Conservation (phyloP, 2,797 vertebrate genomes). For the Aselliscus stoliczkanus region DNA sequence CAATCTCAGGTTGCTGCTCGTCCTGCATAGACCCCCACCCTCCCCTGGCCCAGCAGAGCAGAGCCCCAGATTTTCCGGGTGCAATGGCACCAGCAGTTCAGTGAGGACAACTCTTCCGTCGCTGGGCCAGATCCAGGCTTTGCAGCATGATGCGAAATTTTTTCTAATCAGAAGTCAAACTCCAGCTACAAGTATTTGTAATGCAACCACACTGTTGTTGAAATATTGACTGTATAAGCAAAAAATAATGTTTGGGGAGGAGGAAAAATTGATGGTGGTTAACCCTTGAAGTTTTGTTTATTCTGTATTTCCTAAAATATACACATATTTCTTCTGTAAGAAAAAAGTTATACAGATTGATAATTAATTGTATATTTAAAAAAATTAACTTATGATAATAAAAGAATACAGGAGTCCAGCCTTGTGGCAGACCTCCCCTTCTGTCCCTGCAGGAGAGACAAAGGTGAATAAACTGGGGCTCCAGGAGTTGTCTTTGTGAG, state of each 20-base stretch:
- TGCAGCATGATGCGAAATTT: background rate
- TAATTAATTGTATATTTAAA: background rate
- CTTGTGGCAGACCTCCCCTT: background rate
- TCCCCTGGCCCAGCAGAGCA: background rate
- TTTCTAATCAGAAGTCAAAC: background rate
- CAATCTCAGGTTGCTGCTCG: background rate
- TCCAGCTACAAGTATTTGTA: background rate
- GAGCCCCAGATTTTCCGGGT: background rate
- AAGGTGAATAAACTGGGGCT: background rate
- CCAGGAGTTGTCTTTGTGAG: background rate
- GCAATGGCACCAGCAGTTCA: background rate
- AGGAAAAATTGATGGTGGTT: background rate
- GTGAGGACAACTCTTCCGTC: background rate
- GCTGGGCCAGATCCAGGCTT: background rate
- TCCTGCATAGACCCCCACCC: accelerated
- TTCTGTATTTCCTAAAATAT: background rate
- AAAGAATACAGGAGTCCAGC: background rate
- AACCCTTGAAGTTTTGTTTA: background rate
- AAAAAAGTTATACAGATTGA: background rate
- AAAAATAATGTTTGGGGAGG: background rate
- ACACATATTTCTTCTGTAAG: background rate
- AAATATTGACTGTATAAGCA: background rate
- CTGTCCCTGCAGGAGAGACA: background rate
- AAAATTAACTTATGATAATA: background rate
- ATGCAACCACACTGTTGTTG: background rate